These are phyloP conservation scores for Melanostoma scalare DNA, from an alignment of 2,888 invertebrate species.

Conservation along the genomic window DNA sequence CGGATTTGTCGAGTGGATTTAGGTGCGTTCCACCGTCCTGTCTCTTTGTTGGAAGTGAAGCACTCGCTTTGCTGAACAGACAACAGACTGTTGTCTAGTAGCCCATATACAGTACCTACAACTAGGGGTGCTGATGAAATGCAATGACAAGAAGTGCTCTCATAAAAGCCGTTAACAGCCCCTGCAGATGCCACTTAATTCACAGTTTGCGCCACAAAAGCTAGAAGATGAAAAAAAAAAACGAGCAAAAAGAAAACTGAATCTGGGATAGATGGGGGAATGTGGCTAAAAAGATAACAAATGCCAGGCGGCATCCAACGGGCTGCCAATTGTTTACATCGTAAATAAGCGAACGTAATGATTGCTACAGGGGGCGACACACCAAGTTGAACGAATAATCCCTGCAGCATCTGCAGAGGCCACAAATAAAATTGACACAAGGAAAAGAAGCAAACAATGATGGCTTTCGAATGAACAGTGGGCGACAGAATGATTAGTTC, in stretches of 20 bases:
- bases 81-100: slow-evolving; percentile 10
- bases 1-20: slow-evolving; percentile 51
- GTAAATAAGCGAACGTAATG: slow-evolving; percentile 63
- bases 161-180: slow-evolving; percentile 64
- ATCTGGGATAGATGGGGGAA: not conserved
- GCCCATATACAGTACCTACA: not conserved
- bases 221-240: slow-evolving; percentile 4
- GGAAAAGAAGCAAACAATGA: slow-evolving; percentile 18
- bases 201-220: slow-evolving; percentile 65
- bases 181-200: slow-evolving; percentile 70
- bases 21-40: slow-evolving; percentile 45
- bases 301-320: slow-evolving; percentile 52
- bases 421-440: not conserved
- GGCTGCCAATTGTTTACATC: slow-evolving; percentile 70
- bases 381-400: slow-evolving; percentile 8
- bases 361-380: slow-evolving; percentile 41
- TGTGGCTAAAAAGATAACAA: slow-evolving; percentile 47
- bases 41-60: slow-evolving; percentile 51
- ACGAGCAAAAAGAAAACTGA: not conserved
- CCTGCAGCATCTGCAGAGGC: slow-evolving; percentile 1
- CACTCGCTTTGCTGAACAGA: slow-evolving; percentile 11
- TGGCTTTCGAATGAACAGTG: slow-evolving; percentile 2
- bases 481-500: slow-evolving; percentile 19
- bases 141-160: slow-evolving; percentile 64
- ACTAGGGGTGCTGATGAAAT: slow-evolving; percentile 13